These are phyloP conservation scores for Channa maculata DNA, from an alignment of 2,113 vertebrate genomes.

Conservation along the genomic window DNA sequence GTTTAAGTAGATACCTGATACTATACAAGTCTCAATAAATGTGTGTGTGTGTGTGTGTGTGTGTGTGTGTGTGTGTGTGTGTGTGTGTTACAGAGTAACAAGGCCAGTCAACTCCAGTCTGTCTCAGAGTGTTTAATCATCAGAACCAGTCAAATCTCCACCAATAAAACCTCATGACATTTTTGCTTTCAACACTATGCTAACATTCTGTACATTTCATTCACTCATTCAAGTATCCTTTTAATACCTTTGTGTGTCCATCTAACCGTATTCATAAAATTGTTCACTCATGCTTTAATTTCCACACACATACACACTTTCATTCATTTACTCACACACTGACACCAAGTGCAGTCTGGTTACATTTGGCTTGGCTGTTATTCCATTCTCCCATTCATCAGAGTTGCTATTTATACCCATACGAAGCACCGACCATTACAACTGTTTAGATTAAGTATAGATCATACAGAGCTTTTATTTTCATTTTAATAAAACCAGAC, in stretches of 20 bases:
- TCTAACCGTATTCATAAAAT: constrained; percentile 28
- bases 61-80: neutral
- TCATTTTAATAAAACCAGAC: neutral
- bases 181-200: neutral
- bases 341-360: constrained; percentile 48
- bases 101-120: constrained; percentile 53
- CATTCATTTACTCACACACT: constrained; percentile 15
- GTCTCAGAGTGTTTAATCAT: constrained; percentile 77
- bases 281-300: constrained; percentile 22
- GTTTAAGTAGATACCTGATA: too few species aligned
- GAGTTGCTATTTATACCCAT: constrained; percentile 40
- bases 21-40: too few species aligned
- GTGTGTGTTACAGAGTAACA: constrained; percentile 20
- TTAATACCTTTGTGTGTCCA: constrained; percentile 16
- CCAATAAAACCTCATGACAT: constrained; percentile 58
- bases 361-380: constrained; percentile 70
- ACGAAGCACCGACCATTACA: constrained; percentile 37
- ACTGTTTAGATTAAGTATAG: constrained; percentile 44
- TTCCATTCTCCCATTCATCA: constrained; percentile 43
- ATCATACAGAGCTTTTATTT: constrained; percentile 43
- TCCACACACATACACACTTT: neutral
- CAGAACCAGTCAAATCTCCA: constrained; percentile 62
- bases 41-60: constrained; percentile 1
- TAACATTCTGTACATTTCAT: constrained; percentile 60
- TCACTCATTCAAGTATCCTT: constrained; percentile 31